Evolutionary conservation across 2,797 vertebrate species (phyloP).

Genomic region (Acomys russatus): DNA sequence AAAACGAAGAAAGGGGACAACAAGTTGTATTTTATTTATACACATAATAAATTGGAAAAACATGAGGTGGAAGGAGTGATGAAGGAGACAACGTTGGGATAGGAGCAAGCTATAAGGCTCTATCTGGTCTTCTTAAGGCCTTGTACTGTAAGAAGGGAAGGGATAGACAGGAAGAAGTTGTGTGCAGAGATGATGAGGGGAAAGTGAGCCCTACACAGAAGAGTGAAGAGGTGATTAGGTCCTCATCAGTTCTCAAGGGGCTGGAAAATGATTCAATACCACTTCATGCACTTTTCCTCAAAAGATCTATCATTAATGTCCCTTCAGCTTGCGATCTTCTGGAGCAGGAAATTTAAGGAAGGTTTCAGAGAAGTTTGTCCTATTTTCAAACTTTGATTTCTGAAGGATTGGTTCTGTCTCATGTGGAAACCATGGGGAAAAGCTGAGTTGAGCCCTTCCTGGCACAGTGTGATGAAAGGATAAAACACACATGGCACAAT

Average conservation of each 20-base stretch:
- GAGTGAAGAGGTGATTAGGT: not conserved
- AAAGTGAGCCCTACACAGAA: not conserved
- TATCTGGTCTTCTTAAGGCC: not conserved
- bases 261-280: not conserved
- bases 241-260: not conserved
- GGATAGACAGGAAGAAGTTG: not conserved
- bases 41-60: not conserved
- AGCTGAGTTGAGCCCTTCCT: not conserved
- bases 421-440: not conserved
- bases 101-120: not conserved
- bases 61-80: not conserved
- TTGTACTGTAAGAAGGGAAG: not conserved
- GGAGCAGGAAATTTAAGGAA: not conserved
- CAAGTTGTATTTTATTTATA: slow-evolving; percentile 10
- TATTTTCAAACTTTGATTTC: not conserved
- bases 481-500: not conserved
- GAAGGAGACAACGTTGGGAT: not conserved
- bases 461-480: not conserved
- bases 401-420: not conserved
- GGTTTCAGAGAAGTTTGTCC: not conserved
- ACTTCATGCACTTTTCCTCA: not conserved
- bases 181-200: not conserved
- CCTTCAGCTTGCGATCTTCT: not conserved
- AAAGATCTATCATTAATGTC: not conserved
- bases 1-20: not conserved